Conservation (phyloP, 2,888 invertebrate genomes). For the Drosophila mettleri region DNA sequence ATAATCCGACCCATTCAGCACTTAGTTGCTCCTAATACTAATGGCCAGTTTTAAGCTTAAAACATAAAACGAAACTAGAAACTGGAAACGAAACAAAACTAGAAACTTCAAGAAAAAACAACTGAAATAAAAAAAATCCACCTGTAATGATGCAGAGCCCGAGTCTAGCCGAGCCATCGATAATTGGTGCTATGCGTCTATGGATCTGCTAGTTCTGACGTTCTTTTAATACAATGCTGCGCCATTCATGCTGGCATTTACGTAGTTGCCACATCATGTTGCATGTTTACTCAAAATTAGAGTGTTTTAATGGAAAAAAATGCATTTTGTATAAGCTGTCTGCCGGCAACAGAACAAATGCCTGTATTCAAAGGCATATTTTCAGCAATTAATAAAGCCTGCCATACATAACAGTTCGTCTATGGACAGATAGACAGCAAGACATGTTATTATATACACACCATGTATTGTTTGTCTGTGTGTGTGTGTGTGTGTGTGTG, state of each 20-base stretch:
- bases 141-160: neutral
- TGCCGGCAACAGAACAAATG: slow-evolving; percentile 14
- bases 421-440: slow-evolving; percentile 17
- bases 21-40: neutral
- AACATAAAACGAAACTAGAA: neutral
- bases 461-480: neutral
- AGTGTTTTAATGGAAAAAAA: slow-evolving; percentile 17
- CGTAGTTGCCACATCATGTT: slow-evolving; percentile 28
- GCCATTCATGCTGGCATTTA: slow-evolving; percentile 9
- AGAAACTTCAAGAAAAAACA: neutral
- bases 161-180: neutral
- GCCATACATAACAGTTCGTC: slow-evolving; percentile 29
- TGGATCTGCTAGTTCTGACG: neutral
- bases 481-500: slow-evolving; percentile 15
- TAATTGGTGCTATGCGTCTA: neutral
- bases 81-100: neutral
- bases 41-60: too few species aligned
- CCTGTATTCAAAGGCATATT: slow-evolving; percentile 29
- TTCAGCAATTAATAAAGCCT: slow-evolving; percentile 48
- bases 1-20: neutral
- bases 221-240: slow-evolving; percentile 6
- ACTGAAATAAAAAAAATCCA: too few species aligned
- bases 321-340: slow-evolving; percentile 29
- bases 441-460: slow-evolving; percentile 20
- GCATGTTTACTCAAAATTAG: slow-evolving; percentile 62